A percentile compares a stretch with the other conserved stretches of the same genome.
These are phyloP conservation scores for Nothobranchius furzeri DNA, from an alignment of 2,113 vertebrate genomes.

Conservation along the genomic window DNA sequence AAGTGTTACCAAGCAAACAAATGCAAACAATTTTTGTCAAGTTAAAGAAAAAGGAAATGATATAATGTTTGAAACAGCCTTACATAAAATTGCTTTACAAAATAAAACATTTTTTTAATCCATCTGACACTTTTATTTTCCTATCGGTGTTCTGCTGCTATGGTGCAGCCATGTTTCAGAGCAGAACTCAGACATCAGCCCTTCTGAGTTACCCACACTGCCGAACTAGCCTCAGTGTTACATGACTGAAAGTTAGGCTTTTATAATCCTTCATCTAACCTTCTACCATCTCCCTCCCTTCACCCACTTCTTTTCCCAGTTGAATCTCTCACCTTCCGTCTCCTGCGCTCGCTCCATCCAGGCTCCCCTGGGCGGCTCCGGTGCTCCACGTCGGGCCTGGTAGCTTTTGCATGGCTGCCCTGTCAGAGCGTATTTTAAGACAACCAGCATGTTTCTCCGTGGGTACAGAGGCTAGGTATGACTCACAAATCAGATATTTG, in stretches of 20 bases:
- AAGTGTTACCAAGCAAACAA: too few species aligned
- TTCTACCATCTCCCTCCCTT: conserved; percentile 58
- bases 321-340: conserved; percentile 54
- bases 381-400: conserved; percentile 44
- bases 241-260: conserved; percentile 64
- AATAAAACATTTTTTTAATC: background rate
- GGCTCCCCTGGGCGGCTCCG: conserved; percentile 55
- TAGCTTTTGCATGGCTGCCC: conserved; percentile 64
- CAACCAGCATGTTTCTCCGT: conserved; percentile 68
- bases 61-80: too few species aligned
- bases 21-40: too few species aligned
- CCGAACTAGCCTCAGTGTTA: conserved; percentile 46
- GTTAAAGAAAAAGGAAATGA: too few species aligned
- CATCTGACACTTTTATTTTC: conserved; percentile 7
- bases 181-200: conserved; percentile 13
- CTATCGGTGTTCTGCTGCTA: conserved; percentile 13
- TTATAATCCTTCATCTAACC: conserved; percentile 65
- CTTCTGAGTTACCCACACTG: conserved; percentile 49
- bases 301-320: conserved; percentile 58
- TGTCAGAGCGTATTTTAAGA: conserved; percentile 75
- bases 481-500: conserved; percentile 79
- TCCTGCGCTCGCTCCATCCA: conserved; percentile 49
- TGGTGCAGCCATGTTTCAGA: conserved; percentile 12
- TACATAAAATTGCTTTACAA: background rate
- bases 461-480: conserved; percentile 69